Percentiles rank a stretch among this genome's conserved stretches.
These are phyloP conservation scores for Gadus chalcogrammus DNA, from an alignment of 2,113 vertebrate species.

Conservation along the genomic window DNA sequence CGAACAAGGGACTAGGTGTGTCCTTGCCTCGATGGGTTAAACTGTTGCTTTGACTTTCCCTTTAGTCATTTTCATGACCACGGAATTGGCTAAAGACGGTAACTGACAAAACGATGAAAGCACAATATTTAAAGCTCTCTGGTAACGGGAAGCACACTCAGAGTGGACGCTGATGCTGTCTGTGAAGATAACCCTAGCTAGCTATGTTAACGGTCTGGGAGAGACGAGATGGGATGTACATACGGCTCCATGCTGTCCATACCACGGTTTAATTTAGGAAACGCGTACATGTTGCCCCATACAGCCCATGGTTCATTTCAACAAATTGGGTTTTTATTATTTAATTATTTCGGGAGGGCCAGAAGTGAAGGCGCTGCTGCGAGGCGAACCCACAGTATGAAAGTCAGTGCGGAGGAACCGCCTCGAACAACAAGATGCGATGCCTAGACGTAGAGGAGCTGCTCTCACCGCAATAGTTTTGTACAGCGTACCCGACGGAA, in stretches of 20 bases:
- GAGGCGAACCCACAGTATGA: slow-evolving; percentile 32
- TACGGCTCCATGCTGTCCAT: slow-evolving; percentile 19
- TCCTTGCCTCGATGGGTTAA: slow-evolving; percentile 26
- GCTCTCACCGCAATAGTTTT: slow-evolving; percentile 74
- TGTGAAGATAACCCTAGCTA: slow-evolving; percentile 66
- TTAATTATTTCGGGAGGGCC: slow-evolving; percentile 3
- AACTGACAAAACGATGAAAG: slow-evolving; percentile 48
- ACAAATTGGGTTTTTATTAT: slow-evolving; percentile 13
- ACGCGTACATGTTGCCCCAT: slow-evolving; percentile 18
- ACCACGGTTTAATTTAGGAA: no score
- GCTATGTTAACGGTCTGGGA: slow-evolving; percentile 35
- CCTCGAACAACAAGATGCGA: slow-evolving; percentile 64
- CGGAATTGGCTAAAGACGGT: slow-evolving; percentile 30
- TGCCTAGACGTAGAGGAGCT: slow-evolving; percentile 65
- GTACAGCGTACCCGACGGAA: slow-evolving; percentile 65
- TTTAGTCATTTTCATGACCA: slow-evolving; percentile 35
- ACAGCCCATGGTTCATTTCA: slow-evolving; percentile 42
- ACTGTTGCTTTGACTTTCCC: slow-evolving; percentile 37
- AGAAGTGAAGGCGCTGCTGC: slow-evolving; percentile 31
- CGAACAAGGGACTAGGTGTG: slow-evolving; percentile 29
- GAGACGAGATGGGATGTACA: slow-evolving; percentile 38
- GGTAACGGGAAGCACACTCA: slow-evolving; percentile 60
- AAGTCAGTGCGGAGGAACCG: slow-evolving; percentile 48
- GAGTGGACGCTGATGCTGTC: slow-evolving; percentile 47
- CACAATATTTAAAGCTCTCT: slow-evolving; percentile 64